Evolutionary conservation across 2,888 invertebrate species (phyloP), one percentile per base, ranked within the genome.

Genomic region (Noctua janthina): DNA sequence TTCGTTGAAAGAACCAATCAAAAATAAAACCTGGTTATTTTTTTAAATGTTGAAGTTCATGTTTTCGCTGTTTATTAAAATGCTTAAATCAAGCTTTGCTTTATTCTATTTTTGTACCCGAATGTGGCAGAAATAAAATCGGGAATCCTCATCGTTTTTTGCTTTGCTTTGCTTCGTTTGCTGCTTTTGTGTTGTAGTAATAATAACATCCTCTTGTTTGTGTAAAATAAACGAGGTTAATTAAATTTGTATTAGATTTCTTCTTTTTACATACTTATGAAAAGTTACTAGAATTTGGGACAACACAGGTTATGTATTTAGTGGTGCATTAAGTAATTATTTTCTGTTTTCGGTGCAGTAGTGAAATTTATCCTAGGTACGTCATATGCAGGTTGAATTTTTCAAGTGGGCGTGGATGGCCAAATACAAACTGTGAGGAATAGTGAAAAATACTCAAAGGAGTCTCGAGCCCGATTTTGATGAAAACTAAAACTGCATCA

Each of bases 1-100:
- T 64, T 29, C 73, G 35, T 67, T 51, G 51, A 51, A 51, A 67
- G 20, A 67, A 11, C 8, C 59, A 76, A 35, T 83, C 46, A 69
- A 84, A 23, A 43, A 20, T 4, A 46, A 54, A 68, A 46, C 0
- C 5, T 10, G 35, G 35, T 62, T 49, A 23, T 68, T 46, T 39
- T 39, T 35, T 2, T 0, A 66, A 80, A 43, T 11, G 1, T 49
- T 43, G 6, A 62, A 56, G 23, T 83, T 43, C n/a, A n/a, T 15
- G 0, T 59, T 62, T 51, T 59, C 4, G n/a, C 51, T 51, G 2
- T 51, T 29, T 15, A 49, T 39, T 43, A 11, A 43, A 17, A 1
- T 13, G 17, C 51, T 51, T 51, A 49, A 81, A 23, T 39, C 17
- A 67, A 83, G n/a, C 13, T 46, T 46, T 46, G 46, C 46, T 13